phyloP scores from a whole-genome alignment of 2,888 invertebrate genomes.

The Mimumesa dahlbomi region DNA sequence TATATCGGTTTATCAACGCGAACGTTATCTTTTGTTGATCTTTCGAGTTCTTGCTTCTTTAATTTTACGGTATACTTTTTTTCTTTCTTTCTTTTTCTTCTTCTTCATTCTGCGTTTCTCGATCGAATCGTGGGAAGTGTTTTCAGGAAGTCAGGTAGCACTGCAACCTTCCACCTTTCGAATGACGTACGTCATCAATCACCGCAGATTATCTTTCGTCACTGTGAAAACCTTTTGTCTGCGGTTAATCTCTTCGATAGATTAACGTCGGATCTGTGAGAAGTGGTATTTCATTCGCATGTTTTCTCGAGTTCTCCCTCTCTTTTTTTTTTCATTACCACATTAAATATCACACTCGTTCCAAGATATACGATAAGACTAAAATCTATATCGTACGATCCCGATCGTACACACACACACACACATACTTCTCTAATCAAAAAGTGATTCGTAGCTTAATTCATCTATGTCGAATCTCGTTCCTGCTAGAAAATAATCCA shows the following conservation, averaged over 20 bases:
- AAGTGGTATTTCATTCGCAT: too few species aligned
- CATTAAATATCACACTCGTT: too few species aligned
- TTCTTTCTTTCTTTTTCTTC: not conserved
- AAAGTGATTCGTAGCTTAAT: too few species aligned
- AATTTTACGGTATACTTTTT: not conserved
- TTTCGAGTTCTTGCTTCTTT: not conserved
- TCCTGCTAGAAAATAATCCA: too few species aligned
- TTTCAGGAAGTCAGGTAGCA: conserved; percentile 31
- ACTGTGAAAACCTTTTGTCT: conserved; percentile 41
- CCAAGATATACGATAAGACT: too few species aligned
- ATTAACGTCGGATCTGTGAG: conserved; percentile 33
- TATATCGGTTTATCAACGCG: not conserved
- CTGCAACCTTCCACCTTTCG: conserved; percentile 40
- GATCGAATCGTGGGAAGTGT: conserved; percentile 29
- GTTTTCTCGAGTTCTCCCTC: too few species aligned
- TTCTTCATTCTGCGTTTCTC: not conserved
- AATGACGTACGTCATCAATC: conserved; percentile 32
- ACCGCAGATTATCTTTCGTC: conserved; percentile 46
- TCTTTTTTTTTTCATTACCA: too few species aligned
- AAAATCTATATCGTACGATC: too few species aligned
- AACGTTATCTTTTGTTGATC: too few species aligned
- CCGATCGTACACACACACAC: too few species aligned
- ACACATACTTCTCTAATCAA: too few species aligned
- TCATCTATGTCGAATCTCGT: too few species aligned
- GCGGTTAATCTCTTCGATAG: conserved; percentile 31